A percentile compares a stretch with the other conserved stretches of the same genome.
phyloP scores from a whole-genome alignment of 2,888 invertebrate genomes.

The Macrosiphum euphorbiae region DNA sequence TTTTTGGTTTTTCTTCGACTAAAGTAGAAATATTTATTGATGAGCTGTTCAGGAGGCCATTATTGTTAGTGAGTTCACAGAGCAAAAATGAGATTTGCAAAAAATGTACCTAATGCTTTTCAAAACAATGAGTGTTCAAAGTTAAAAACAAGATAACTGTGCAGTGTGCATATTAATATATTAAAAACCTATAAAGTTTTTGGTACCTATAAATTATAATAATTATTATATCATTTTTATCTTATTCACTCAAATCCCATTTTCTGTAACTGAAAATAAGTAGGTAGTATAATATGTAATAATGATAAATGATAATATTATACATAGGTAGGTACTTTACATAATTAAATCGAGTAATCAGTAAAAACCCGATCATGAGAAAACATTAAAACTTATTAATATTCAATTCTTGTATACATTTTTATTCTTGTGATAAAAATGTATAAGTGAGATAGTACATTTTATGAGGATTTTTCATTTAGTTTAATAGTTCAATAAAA shows the following conservation, averaged over 20 bases:
- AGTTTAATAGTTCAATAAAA: background rate
- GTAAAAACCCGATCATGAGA: background rate
- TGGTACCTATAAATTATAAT: background rate
- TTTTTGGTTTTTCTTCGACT: background rate
- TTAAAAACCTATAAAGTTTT: background rate
- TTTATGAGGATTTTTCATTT: background rate
- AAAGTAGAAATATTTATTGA: background rate
- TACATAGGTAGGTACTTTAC: slow-evolving; percentile 12
- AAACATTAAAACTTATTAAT: background rate
- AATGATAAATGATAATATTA: background rate
- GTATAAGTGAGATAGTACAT: background rate
- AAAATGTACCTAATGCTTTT: background rate
- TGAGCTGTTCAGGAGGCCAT: background rate
- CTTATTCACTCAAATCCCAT: background rate
- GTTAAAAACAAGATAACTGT: background rate
- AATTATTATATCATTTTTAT: background rate
- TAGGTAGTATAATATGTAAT: background rate
- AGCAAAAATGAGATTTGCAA: background rate
- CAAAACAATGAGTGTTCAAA: background rate
- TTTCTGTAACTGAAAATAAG: background rate
- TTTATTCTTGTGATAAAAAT: background rate
- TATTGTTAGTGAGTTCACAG: background rate
- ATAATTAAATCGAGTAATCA: slow-evolving; percentile 12
- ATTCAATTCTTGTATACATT: background rate
- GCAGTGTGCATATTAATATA: background rate